Percentiles rank a stretch among this genome's conserved stretches.
Conservation (phyloP, 2,797 vertebrate species). For the Liasis olivaceus region DNA sequence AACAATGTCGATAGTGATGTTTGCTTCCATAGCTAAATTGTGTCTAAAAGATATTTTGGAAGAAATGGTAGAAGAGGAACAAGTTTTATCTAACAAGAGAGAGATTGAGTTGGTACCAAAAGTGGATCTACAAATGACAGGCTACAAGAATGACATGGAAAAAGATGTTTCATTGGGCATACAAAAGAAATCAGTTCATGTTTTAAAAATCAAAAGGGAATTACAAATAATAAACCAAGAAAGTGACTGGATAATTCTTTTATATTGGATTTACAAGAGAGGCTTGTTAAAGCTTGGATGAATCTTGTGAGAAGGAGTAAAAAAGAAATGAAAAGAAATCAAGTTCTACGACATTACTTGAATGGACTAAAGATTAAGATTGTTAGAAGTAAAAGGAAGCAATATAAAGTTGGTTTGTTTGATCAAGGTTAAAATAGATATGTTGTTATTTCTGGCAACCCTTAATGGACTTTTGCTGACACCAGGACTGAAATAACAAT, state of each 20-base stretch:
- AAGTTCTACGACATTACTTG: background rate
- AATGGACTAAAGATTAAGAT: background rate
- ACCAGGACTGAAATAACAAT: background rate
- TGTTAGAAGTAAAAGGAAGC: background rate
- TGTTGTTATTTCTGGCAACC: background rate
- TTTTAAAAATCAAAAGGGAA: background rate
- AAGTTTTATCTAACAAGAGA: background rate
- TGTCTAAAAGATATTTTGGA: background rate
- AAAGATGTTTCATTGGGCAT: background rate
- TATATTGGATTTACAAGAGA: background rate
- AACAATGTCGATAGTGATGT: background rate
- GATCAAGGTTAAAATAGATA: background rate
- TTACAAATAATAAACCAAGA: background rate
- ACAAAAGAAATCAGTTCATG: background rate
- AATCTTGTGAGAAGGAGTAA: background rate
- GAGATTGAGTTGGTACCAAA: background rate
- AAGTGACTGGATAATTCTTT: background rate
- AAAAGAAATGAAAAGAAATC: background rate
- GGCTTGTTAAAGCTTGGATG: background rate
- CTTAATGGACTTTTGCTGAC: background rate
- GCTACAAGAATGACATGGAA: background rate
- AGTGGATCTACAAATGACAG: background rate
- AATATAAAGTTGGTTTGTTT: background rate
- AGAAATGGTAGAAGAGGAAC: background rate
- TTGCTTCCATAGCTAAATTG: background rate